These are phyloP conservation scores for Spilogale gracilis DNA, from an alignment of 2,113 vertebrate genomes.

Conservation along the genomic window DNA sequence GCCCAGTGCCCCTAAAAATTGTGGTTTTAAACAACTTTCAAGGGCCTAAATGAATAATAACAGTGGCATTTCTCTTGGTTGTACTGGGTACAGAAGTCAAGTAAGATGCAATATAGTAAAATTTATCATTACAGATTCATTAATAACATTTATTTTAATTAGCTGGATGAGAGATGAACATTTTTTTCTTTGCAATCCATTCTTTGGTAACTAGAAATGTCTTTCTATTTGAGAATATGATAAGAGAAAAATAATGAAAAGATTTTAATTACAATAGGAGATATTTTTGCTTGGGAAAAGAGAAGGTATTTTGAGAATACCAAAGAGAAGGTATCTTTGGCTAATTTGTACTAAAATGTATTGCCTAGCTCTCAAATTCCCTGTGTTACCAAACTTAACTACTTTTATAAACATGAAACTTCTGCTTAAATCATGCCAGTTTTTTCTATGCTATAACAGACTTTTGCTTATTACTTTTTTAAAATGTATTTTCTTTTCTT, in stretches of 20 bases:
- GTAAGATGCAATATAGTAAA: background rate
- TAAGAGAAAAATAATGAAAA: background rate
- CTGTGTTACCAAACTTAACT: background rate
- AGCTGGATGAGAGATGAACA: constrained; percentile 28
- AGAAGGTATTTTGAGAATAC: constrained; percentile 20
- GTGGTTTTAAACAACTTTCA: constrained; percentile 46
- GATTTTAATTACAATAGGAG: constrained; percentile 38
- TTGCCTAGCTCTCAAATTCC: background rate
- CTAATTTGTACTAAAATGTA: constrained; percentile 44
- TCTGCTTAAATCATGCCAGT: background rate
- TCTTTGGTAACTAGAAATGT: constrained; percentile 36
- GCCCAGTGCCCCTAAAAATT: background rate
- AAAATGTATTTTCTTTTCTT: background rate
- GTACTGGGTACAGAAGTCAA: background rate
- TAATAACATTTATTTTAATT: constrained; percentile 52
- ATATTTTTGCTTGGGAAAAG: constrained; percentile 47
- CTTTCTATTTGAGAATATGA: constrained; percentile 28
- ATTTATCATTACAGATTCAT: background rate
- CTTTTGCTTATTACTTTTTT: background rate
- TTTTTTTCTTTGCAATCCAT: background rate
- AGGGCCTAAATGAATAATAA: background rate
- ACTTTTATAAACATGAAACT: constrained; percentile 34
- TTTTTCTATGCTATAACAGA: background rate
- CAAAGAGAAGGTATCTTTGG: background rate
- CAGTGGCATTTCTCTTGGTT: constrained; percentile 21